Evolutionary conservation across 2,113 vertebrate species (phyloP).

Genomic region (Gymnorhina tibicen): DNA sequence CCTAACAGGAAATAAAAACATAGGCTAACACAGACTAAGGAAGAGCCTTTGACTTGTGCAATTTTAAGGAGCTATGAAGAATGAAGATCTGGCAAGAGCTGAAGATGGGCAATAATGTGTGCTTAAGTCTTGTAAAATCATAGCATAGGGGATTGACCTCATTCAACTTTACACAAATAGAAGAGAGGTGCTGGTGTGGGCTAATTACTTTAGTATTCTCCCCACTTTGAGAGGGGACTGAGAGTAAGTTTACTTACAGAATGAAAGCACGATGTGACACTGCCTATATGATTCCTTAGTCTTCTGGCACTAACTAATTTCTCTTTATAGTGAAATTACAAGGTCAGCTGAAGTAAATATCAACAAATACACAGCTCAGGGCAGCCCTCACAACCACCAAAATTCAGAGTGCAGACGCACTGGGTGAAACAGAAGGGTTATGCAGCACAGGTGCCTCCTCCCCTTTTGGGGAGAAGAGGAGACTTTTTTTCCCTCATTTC

Average conservation of each 20-base stretch:
- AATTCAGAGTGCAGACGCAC: not conserved
- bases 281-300: not conserved
- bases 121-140: not conserved
- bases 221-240: not conserved
- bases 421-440: not conserved
- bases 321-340: not conserved
- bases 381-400: not conserved
- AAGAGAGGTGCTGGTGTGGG: not conserved
- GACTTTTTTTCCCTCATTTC: not conserved
- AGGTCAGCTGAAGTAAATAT: not conserved
- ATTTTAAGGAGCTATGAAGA: not conserved
- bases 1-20: not conserved
- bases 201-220: not conserved
- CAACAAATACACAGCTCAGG: not conserved
- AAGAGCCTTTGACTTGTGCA: not conserved
- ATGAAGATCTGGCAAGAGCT: not conserved
- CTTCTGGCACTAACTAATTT: not conserved
- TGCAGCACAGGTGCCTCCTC: not conserved
- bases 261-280: not conserved
- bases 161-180: not conserved
- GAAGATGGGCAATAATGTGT: not conserved
- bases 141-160: not conserved
- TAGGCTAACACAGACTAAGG: not conserved
- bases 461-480: not conserved
- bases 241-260: not conserved